Base-by-base conservation (phyloP, 2,113 vertebrate genomes). In the Hepsetus odoe region DNA sequence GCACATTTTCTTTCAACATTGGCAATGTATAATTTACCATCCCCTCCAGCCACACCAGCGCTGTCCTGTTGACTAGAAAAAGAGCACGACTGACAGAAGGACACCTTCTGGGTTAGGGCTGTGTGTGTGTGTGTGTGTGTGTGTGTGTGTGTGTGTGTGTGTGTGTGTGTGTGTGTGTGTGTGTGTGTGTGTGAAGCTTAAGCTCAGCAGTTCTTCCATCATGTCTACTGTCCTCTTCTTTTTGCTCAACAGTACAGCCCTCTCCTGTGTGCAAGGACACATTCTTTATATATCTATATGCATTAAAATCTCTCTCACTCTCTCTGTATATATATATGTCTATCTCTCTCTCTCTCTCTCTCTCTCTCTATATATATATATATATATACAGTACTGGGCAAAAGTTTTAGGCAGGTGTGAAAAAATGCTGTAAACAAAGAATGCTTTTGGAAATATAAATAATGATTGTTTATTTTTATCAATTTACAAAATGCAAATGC, bases 21-120 rank as follows among this genome's bases (percentile, higher is more conserved):
- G 13, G 49, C 26, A 9, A 66, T 61, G 20, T 74, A 62, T 74
- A 67, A 67, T 67, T 56, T 76, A 67, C 32, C 26, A 35, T 67
- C 32, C 20, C 49, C 49, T 76, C 61, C 38, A 56, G 74, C 55
- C 33, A 67, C 62, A 42, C 33, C 24, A 55, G 55, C n/a, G 35
- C 40, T 56, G 51, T 55, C 51, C 51, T 55, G 51, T 24, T 55
- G n/a, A 24, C 51, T 55, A 22, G 51, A 55, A 8, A 55, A 24
- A 24, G 51, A 24, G 51, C n/a, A 24, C 51, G 3, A 28, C 56
- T n/a, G 11, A 61, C 56, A n/a, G 18, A 61, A 44, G 71, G 55
- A 73, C 18, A 30, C 22, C 38, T 5, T 61, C 24, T n/a, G n/a
- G n/a, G n/a, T n/a, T n/a, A n/a, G n/a, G n/a, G 18, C 24, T 70